Percentiles rank a stretch among this genome's conserved stretches.
These are phyloP conservation scores for Hypomesus transpacificus DNA, from an alignment of 2,113 vertebrate species.

Conservation along the genomic window DNA sequence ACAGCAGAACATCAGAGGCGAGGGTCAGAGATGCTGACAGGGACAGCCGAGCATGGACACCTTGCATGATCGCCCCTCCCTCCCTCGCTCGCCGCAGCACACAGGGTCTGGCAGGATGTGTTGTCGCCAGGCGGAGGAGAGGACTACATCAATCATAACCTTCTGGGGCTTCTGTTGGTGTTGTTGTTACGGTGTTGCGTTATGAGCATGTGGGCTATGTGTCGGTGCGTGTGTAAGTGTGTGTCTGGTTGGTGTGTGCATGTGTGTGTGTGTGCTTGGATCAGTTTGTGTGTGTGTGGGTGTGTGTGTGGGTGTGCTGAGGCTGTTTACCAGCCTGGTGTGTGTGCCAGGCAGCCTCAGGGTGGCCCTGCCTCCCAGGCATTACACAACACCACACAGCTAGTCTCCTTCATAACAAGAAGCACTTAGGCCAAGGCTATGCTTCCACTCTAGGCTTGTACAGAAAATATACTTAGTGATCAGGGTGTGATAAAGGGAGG, in stretches of 20 bases:
- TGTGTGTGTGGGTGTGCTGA: background rate
- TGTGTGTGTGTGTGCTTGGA: background rate
- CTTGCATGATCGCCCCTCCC: too few relatives aligned
- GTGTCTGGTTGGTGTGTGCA: background rate
- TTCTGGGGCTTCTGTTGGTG: background rate
- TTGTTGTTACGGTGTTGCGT: background rate
- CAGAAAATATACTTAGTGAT: too few relatives aligned
- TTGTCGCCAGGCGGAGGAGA: too few relatives aligned
- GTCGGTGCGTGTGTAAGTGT: conserved; percentile 1
- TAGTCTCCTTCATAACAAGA: conserved; percentile 28
- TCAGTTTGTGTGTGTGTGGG: background rate
- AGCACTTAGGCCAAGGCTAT: conserved; percentile 1
- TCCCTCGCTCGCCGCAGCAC: too few relatives aligned
- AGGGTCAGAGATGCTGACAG: conserved; percentile 25
- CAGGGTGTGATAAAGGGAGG: background rate
- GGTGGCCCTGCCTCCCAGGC: conserved; percentile 25
- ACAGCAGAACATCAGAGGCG: conserved; percentile 13
- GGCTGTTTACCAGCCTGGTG: background rate
- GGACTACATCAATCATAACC: background rate
- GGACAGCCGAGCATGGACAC: background rate
- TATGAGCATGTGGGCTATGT: background rate
- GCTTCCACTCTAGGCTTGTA: too few relatives aligned
- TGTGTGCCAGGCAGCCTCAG: conserved; percentile 1
- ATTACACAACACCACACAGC: conserved; percentile 30
- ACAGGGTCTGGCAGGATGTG: too few relatives aligned